Percentiles rank a stretch among this genome's conserved stretches.
Conservation (phyloP, 2,888 invertebrate genomes). For the Orchestes rusci region DNA sequence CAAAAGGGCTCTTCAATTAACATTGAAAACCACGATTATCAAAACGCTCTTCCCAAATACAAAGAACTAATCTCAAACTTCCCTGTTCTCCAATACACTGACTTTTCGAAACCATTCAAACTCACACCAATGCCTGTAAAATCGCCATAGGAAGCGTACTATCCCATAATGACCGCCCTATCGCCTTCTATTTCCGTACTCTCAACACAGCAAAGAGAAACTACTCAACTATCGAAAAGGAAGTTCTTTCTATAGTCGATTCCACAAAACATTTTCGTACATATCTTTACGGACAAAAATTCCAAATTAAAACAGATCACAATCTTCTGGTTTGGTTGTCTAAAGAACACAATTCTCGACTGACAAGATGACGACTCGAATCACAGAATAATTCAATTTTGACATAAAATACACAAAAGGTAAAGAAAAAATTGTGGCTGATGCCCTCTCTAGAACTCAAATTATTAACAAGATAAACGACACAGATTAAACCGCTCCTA, state of each 20-base stretch:
- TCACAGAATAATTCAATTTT: slow-evolving; percentile 17
- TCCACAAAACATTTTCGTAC: slow-evolving; percentile 25
- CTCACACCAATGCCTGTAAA: slow-evolving; percentile 9
- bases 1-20: slow-evolving; percentile 4
- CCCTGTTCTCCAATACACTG: slow-evolving; percentile 26
- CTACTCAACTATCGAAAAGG: slow-evolving; percentile 15
- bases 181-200: slow-evolving; percentile 4
- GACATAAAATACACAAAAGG: slow-evolving; percentile 16
- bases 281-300: slow-evolving; percentile 7
- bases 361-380: slow-evolving; percentile 12
- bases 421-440: slow-evolving; percentile 14
- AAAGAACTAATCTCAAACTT: slow-evolving; percentile 20
- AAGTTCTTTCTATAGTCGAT: slow-evolving; percentile 20
- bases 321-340: slow-evolving; percentile 10
- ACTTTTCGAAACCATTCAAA: slow-evolving; percentile 19
- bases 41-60: slow-evolving; percentile 4
- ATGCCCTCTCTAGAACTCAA: slow-evolving; percentile 10
- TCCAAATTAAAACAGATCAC: slow-evolving; percentile 12
- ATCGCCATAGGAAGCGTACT: slow-evolving; percentile 11
- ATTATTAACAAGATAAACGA: slow-evolving; percentile 4
- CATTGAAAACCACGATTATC: slow-evolving; percentile 1
- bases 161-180: slow-evolving; percentile 8
- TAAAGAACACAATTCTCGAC: slow-evolving; percentile 13
- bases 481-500: no score
- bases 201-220: slow-evolving; percentile 9